Evolutionary conservation across 2,888 invertebrate species (phyloP).

Genomic region (Agonopterix alstromeriana): DNA sequence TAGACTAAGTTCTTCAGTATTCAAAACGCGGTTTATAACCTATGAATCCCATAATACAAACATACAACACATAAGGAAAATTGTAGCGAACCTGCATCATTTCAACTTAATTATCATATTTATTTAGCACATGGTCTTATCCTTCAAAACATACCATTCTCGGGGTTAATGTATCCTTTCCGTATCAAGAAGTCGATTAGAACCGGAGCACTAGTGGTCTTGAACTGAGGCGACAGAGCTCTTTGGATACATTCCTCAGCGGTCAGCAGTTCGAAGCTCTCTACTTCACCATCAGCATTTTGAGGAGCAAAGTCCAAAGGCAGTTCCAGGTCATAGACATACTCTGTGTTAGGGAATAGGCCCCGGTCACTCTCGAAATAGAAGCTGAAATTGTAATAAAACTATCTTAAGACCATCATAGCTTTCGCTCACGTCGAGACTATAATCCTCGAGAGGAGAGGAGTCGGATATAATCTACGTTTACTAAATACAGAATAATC

Average conservation of each 20-base stretch:
- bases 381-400: constrained; percentile 76
- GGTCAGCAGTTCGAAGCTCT: constrained; percentile 90
- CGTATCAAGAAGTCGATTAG: constrained; percentile 94
- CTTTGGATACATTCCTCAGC: constrained; percentile 89
- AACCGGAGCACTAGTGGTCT: constrained; percentile 95
- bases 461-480: too few species aligned
- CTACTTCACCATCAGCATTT: constrained; percentile 96
- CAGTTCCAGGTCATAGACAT: constrained; percentile 94
- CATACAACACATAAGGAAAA: too few species aligned
- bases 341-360: constrained; percentile 95
- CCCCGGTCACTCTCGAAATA: constrained; percentile 96
- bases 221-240: constrained; percentile 90
- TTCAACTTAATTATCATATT: too few species aligned
- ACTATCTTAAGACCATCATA: neutral
- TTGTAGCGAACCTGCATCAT: too few species aligned
- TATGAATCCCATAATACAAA: too few species aligned
- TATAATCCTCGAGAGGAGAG: too few species aligned
- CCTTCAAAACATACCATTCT: constrained; percentile 81
- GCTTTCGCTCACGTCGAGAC: too few species aligned
- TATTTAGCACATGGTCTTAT: too few species aligned
- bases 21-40: too few species aligned
- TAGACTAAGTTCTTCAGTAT: too few species aligned
- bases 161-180: constrained; percentile 91
- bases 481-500: too few species aligned
- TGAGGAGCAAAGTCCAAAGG: constrained; percentile 93